phyloP scores from a whole-genome alignment of 2,797 vertebrate species.

The Eulemur albifrons region DNA sequence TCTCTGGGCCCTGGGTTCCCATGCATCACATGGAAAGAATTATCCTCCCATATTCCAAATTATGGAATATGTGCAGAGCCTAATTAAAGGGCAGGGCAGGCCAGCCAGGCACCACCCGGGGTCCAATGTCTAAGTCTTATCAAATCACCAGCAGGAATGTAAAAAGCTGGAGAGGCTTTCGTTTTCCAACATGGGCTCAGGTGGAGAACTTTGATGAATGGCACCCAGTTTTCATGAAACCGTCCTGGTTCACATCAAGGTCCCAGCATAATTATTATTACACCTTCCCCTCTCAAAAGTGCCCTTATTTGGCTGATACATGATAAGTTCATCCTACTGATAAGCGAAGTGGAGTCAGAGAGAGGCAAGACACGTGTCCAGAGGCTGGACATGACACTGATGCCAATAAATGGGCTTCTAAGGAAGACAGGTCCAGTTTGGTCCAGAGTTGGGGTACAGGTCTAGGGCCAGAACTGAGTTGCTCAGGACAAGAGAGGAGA shows the following conservation, averaged over 20 bases:
- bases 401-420: background rate
- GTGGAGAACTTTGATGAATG: background rate
- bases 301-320: background rate
- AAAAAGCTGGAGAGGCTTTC: background rate
- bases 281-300: background rate
- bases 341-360: background rate
- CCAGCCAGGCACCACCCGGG: background rate
- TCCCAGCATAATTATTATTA: background rate
- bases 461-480: background rate
- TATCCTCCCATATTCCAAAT: background rate
- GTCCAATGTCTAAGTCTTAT: background rate
- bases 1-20: background rate
- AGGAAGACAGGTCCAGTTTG: background rate
- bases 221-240: background rate
- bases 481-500: background rate
- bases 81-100: background rate
- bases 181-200: background rate
- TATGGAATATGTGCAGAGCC: background rate
- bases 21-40: background rate
- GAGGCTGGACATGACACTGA: background rate
- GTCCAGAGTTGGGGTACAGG: background rate
- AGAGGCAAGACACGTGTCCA: background rate
- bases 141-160: background rate
- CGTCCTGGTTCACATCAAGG: background rate
- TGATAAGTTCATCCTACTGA: background rate